A percentile compares a stretch with the other conserved stretches of the same genome.
Evolutionary conservation across 2,797 vertebrate species (phyloP).

Genomic region (Kryptolebias ocellatus): DNA sequence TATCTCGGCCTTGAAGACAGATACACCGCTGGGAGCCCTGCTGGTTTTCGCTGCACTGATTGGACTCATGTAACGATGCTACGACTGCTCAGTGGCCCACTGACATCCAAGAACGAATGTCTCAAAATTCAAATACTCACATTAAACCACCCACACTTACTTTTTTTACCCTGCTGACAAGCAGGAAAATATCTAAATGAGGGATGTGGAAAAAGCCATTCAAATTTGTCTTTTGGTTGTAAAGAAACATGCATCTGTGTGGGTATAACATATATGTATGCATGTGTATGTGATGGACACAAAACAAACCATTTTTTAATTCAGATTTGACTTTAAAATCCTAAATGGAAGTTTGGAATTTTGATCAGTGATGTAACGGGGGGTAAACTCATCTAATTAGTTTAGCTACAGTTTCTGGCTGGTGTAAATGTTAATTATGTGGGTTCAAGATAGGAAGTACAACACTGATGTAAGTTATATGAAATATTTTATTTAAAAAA

Average conservation of each 20-base stretch:
- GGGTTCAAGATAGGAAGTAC: constrained; percentile 21
- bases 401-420: constrained; percentile 39
- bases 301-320: not conserved
- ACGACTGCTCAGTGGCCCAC: constrained; percentile 42
- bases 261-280: constrained; percentile 10
- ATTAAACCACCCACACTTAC: constrained; percentile 24
- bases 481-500: constrained; percentile 28
- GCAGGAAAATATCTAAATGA: constrained; percentile 57
- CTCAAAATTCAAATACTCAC: constrained; percentile 19
- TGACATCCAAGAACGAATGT: constrained; percentile 38
- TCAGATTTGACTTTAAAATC: constrained; percentile 21
- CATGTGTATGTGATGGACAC: not conserved
- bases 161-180: constrained; percentile 57
- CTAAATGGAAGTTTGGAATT: constrained; percentile 28
- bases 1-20: constrained; percentile 57
- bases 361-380: constrained; percentile 52
- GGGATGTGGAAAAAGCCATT: constrained; percentile 50
- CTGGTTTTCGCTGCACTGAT: constrained; percentile 63
- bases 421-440: constrained; percentile 50
- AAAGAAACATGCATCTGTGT: constrained; percentile 12
- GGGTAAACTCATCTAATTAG: constrained; percentile 45
- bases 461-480: constrained; percentile 50
- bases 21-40: constrained; percentile 65
- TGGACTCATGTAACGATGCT: constrained; percentile 48
- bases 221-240: constrained; percentile 20